Conservation (phyloP, 2,113 vertebrate genomes). For the Illadopsis cleaveri region DNA sequence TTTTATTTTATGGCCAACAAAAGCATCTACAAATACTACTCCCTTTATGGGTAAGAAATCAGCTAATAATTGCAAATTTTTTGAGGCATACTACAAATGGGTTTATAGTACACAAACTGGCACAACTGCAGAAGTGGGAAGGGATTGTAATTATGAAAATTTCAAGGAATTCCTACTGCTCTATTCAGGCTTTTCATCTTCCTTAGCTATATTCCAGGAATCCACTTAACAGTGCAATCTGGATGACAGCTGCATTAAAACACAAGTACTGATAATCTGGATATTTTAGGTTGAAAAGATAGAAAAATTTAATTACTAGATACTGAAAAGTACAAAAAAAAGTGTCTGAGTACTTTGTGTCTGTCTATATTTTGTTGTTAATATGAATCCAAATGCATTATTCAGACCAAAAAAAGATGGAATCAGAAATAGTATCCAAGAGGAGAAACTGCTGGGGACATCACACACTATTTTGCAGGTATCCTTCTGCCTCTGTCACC, state of each 20-base stretch:
- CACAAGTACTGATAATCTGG: not conserved
- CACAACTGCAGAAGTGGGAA: not conserved
- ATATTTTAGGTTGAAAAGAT: not conserved
- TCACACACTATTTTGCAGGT: not conserved
- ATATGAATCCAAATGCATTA: not conserved
- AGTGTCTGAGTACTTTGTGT: not conserved
- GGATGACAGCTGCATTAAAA: not conserved
- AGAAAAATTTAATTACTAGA: not conserved
- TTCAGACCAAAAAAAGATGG: not conserved
- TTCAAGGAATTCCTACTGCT: not conserved
- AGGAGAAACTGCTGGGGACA: not conserved
- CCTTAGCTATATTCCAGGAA: not conserved
- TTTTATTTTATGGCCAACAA: not conserved
- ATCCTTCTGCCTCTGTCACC: not conserved
- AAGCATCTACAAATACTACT: not conserved
- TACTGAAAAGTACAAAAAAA: not conserved
- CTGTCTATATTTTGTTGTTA: not conserved
- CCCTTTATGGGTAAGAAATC: not conserved
- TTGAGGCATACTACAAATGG: not conserved
- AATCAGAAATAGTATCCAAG: not conserved
- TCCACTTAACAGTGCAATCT: not conserved
- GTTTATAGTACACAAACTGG: not conserved
- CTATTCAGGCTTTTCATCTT: not conserved
- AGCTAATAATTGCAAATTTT: not conserved
- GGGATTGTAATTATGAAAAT: not conserved